Evolutionary conservation across 2,888 invertebrate genomes (phyloP), one percentile per base, ranked within the genome.

Genomic region (Lycocerus yunnanus): DNA sequence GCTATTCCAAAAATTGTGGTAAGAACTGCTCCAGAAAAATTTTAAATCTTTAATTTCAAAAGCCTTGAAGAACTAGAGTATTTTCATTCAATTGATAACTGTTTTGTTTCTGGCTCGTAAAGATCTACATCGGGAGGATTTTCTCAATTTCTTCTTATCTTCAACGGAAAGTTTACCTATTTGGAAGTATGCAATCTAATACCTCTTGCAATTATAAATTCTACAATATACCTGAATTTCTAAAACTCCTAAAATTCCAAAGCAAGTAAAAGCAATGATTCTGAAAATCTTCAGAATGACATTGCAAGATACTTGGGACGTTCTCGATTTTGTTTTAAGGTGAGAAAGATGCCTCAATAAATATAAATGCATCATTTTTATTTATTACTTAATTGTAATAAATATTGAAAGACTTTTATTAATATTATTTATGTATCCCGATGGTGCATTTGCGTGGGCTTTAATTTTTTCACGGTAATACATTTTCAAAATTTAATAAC

Each of bases 401-500:
- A 63, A 63, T 63, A 63, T 63, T 18, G 18, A 18, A 18, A 63
- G 61, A 63, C 61, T 63, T 63, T 63, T 63, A 63, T 63, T 63
- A 63, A 63, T 63, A 63, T 63, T 18, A 63, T 63, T 63, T 63
- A 63, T 63, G 61, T 63, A 63, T 18, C 61, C 15, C 66, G 61
- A 18, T 63, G 16, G 61, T 63, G 61, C 20, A 63, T 71, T 72
- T 72, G 82, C 80, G 82, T 81, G 78, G 82, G 81, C 73, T 71
- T 75, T 78, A 73, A 78, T 81, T 81, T 79, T 79, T 81, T 83
- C 80, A 81, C 80, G 77, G 77, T 77, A 77, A 83, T 84, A 84
- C 84, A 84, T 85, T 84, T 82, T 78, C 82, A 77, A 79, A 82
- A 81, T 83, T 84, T 84, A 84, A 84, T 83, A 84, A 81, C 81